Conservation (phyloP, 2,797 vertebrate genomes). For the Ibycter americanus region DNA sequence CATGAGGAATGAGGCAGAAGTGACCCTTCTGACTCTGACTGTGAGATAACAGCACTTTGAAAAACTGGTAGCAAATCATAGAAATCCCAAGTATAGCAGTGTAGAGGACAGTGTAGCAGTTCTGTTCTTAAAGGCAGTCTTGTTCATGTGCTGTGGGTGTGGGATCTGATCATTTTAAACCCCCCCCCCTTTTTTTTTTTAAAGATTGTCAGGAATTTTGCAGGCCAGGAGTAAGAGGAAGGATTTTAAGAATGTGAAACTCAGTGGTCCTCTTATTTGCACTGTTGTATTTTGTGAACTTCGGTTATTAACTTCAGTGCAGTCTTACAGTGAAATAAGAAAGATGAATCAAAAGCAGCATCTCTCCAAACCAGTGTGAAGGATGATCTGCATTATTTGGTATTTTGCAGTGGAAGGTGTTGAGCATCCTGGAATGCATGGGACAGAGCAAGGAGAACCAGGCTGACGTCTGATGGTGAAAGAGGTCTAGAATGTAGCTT, state of each 20-base stretch:
- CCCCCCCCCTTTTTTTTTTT: background rate
- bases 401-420: background rate
- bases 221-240: background rate
- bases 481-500: background rate
- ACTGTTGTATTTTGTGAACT: background rate
- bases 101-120: background rate
- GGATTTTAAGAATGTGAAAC: background rate
- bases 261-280: background rate
- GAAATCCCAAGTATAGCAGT: background rate
- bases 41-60: background rate
- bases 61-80: constrained; percentile 14
- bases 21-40: constrained; percentile 26
- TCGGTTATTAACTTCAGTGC: background rate
- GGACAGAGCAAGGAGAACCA: background rate
- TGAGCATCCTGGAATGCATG: accelerated
- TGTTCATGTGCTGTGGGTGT: background rate
- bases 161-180: background rate
- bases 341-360: background rate
- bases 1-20: background rate
- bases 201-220: background rate
- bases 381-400: background rate
- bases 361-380: background rate
- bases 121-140: background rate
- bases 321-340: background rate
- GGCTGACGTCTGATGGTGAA: background rate